Evolutionary conservation across 2,888 invertebrate species (phyloP).

Genomic region (Iphiclides podalirius): DNA sequence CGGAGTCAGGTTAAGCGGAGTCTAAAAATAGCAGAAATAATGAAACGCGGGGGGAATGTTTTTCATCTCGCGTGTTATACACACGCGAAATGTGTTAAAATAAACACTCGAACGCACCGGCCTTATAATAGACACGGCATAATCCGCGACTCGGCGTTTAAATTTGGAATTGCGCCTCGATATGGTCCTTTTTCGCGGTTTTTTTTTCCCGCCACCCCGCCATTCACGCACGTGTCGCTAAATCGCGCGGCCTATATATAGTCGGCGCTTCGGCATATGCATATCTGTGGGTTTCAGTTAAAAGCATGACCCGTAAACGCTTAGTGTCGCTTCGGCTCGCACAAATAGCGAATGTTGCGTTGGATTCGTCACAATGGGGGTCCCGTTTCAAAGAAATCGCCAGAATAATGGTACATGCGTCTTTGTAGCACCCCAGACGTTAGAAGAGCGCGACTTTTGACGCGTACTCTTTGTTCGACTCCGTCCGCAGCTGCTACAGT

Average conservation of each 20-base stretch:
- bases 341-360: too few species aligned
- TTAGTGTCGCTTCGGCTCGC: too few species aligned
- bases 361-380: conserved; percentile 53
- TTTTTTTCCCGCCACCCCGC: conserved; percentile 37
- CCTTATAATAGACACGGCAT: conserved; percentile 73
- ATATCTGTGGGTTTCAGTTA: too few species aligned
- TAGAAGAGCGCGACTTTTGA: conserved; percentile 64
- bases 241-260: conserved; percentile 55
- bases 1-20: conserved; percentile 66
- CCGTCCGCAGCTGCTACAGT: conserved; percentile 70
- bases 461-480: conserved; percentile 68
- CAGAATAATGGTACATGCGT: conserved; percentile 52
- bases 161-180: conserved; percentile 53
- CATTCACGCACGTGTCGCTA: conserved; percentile 50
- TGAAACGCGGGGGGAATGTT: conserved; percentile 76
- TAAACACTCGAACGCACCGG: conserved; percentile 69
- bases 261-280: too few species aligned
- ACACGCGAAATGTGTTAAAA: conserved; percentile 78
- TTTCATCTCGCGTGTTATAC: conserved; percentile 76
- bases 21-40: conserved; percentile 77
- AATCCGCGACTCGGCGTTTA: conserved; percentile 68
- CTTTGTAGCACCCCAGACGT: too few species aligned
- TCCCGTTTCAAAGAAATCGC: conserved; percentile 64
- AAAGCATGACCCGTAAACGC: too few species aligned
- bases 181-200: conserved; percentile 65